Evolutionary conservation across 2,888 invertebrate genomes (phyloP), one percentile per base, ranked within the genome.

Genomic region (Colletes collaris): DNA sequence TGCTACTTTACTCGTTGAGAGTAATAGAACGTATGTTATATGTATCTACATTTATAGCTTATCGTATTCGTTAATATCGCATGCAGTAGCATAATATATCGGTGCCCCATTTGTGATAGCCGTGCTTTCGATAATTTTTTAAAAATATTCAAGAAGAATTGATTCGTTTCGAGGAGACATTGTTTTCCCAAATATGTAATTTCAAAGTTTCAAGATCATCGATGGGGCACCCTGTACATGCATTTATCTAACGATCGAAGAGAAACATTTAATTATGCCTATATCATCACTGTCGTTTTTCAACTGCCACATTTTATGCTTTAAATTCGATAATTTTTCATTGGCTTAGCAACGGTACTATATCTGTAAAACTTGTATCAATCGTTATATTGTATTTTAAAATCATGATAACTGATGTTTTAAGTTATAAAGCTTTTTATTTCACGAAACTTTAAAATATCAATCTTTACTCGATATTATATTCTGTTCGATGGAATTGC

Each of bases 1-100:
- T 82, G 72, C 58, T 76, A 66, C 58, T 76, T 68, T 79, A 73
- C 69, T 75, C 52, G 37, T 55, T 73, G 62, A 72, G 67, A 77
- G 66, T 80, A 80, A 76, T 68, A 68, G 64, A 64, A 79, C 64
- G 60, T 88, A 87, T 66, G 81, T 84, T 86, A 87, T 77, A 83
- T 86, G 87, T 77, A 83, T 82, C 76, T 83, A 81, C 88, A 89
- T 77, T 84, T 78, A 82, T 88, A 88, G 87, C 82, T 80, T 81
- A 85, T 75, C 76, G 52, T 84, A 88, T 83, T 87, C 66, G 73
- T 46, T 83, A 62, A 76, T 82, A 87, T 84, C 65, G 53, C 76
- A 64, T 69, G 60, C 81, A 79, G 79, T 79, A 85, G 81, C 65
- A 77, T 55, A 69, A 46, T 63, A 35, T 11, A 49, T 46, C 46